Base-by-base conservation (phyloP, 2,797 vertebrate genomes). In the Anas acuta region DNA sequence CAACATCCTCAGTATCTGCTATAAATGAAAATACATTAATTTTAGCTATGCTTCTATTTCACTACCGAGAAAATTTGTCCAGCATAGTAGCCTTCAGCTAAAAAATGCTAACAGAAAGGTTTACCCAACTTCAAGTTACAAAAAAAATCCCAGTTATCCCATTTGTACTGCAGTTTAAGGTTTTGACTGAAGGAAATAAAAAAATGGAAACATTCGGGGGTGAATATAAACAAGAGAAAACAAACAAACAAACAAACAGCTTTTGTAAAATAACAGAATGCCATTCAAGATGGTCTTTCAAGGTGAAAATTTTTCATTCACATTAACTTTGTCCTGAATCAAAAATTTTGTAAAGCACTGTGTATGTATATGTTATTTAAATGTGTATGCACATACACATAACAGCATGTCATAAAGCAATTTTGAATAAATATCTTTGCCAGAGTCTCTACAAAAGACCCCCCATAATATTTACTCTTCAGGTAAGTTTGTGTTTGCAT, bases 191-290 rank as follows among this genome's bases (percentile, higher is more conserved):
- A 96, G 43, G 82, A 96, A 96, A 92, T 7, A 60, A 69, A 95
- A 96, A 90, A 62, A 39, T 14, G 3, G 33, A 96, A 96, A 93
- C 80, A 95, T 92, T 96, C 90, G 94, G 89, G 95, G 87, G 91
- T 25, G 33, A 87, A 85, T 74, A 97, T 37, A 93, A 95, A 96
- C 54, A 85, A 57, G 84, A 71, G 54, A 67, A 20, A 80, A 84
- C 76, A 54, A 84, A 87, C 37, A 37, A 37, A 37, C 37, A 91
- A 64, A 65, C 72, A 80, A 95, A 71, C 6, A 96, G 91, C 76
- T 97, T 96, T 95, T 83, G 91, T 92, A 96, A 97, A 95, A 95
- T 72, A 95, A 97, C 87, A 96, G 92, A 90, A 95, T 84, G 94
- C 92, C 92, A 96, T 94, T 95, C 37, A 70, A 96, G 97, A 97